A percentile compares a stretch with the other conserved stretches of the same genome.
phyloP scores from a whole-genome alignment of 1,140 invertebrate species.

The Drosophila saltans region DNA sequence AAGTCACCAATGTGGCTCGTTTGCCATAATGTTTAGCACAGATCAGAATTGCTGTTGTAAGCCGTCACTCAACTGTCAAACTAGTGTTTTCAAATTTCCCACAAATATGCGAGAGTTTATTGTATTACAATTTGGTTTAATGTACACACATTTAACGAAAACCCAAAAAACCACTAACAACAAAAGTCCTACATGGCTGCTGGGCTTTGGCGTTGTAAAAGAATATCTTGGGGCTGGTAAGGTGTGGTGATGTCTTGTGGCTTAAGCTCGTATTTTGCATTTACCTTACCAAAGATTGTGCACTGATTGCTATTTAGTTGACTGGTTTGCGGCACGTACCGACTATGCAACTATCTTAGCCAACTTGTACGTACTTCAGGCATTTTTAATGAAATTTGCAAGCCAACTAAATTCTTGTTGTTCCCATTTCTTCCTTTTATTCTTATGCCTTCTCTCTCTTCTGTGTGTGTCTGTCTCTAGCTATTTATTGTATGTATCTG shows the following conservation, averaged over 20 bases:
- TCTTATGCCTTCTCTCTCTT: background rate
- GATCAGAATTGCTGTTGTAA: slow-evolving; percentile 9
- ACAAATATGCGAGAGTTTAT: slow-evolving; percentile 51
- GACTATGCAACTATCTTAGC: slow-evolving; percentile 26
- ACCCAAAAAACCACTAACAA: slow-evolving; percentile 21
- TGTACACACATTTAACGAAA: slow-evolving; percentile 38
- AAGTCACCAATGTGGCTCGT: background rate
- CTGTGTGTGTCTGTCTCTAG: background rate
- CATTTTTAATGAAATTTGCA: slow-evolving; percentile 16
- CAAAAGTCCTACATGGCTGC: slow-evolving; percentile 25
- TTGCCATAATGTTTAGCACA: background rate
- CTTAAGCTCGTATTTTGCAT: slow-evolving; percentile 26
- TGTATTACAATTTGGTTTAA: slow-evolving; percentile 63
- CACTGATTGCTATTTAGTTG: slow-evolving; percentile 41
- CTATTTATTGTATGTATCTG: slow-evolving; percentile 12
- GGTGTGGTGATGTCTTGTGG: background rate
- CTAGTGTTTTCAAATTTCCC: slow-evolving; percentile 48
- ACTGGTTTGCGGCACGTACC: slow-evolving; percentile 24
- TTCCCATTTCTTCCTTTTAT: background rate
- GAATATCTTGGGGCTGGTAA: slow-evolving; percentile 31
- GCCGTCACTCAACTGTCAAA: slow-evolving; percentile 34
- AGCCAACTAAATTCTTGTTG: slow-evolving; percentile 18
- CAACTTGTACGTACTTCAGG: slow-evolving; percentile 10
- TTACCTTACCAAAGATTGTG: slow-evolving; percentile 28
- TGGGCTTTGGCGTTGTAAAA: slow-evolving; percentile 40